Evolutionary conservation across 2,113 vertebrate genomes (phyloP).

Genomic region (Seriola quinqueradiata): DNA sequence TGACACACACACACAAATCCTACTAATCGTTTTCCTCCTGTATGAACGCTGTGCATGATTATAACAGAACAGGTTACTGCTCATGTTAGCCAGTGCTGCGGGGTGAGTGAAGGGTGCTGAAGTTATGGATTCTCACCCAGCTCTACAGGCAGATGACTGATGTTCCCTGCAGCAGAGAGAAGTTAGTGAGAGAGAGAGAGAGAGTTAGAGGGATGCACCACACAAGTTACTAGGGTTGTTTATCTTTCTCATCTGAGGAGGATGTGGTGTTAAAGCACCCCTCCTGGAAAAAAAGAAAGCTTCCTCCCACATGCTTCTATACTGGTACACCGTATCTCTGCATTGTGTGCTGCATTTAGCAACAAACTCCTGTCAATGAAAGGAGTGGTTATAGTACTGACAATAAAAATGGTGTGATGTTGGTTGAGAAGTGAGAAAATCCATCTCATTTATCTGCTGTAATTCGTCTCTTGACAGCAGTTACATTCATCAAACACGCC

Average conservation of each 20-base stretch:
- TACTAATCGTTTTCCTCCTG: neutral
- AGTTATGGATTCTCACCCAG: slow-evolving; percentile 18
- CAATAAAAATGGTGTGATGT: neutral
- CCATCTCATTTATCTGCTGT: neutral
- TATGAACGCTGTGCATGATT: neutral
- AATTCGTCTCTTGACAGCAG: neutral
- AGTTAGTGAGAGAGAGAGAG: neutral
- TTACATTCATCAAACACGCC: no score
- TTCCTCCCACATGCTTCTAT: slow-evolving; percentile 64
- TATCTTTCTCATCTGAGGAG: slow-evolving; percentile 53
- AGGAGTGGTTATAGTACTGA: neutral
- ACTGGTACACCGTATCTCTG: slow-evolving; percentile 36
- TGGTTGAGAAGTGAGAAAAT: neutral
- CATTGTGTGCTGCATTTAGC: slow-evolving; percentile 20
- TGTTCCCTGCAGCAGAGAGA: neutral
- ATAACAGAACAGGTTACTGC: slow-evolving; percentile 14
- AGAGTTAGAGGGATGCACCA: neutral
- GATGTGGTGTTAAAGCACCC: slow-evolving; percentile 45
- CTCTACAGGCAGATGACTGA: slow-evolving; percentile 38
- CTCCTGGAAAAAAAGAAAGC: slow-evolving; percentile 46
- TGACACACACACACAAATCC: neutral
- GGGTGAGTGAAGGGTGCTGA: slow-evolving; percentile 24
- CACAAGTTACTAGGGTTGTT: slow-evolving; percentile 33
- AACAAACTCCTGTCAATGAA: slow-evolving; percentile 45
- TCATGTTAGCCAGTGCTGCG: neutral